These are phyloP conservation scores for Leptoteleia sp. DNA, from an alignment of 1,140 invertebrate species.

Conservation along the genomic window DNA sequence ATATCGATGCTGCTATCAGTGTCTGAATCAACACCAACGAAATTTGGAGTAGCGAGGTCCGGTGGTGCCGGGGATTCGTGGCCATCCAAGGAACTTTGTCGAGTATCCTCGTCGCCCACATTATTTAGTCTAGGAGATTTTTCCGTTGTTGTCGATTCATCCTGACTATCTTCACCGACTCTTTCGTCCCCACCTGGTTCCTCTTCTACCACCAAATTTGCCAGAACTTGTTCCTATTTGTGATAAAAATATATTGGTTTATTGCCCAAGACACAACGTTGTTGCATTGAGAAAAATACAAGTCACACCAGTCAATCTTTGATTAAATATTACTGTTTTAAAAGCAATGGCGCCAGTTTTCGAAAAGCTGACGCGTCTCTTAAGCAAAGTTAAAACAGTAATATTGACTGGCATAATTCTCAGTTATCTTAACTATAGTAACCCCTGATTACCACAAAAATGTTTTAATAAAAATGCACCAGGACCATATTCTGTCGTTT, in stretches of 20 bases:
- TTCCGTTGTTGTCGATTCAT: conserved; percentile 75
- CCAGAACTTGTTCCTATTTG: conserved; percentile 77
- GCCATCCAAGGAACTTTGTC: conserved; percentile 79
- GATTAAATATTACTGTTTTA: no score
- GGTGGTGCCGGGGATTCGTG: conserved; percentile 76
- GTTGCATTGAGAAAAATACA: no score
- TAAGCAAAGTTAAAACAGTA: no score
- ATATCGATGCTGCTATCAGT: conserved; percentile 82
- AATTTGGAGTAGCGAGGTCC: conserved; percentile 73
- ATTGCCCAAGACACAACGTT: no score
- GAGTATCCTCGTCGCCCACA: conserved; percentile 81
- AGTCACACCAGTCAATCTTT: no score
- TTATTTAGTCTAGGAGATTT: conserved; percentile 73
- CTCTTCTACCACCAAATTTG: conserved; percentile 78
- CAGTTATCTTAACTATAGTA: no score
- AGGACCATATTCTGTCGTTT: no score
- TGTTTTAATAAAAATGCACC: no score
- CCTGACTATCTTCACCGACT: conserved; percentile 78
- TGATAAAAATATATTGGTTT: not conserved
- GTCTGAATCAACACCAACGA: conserved; percentile 83
- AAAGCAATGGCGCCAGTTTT: no score
- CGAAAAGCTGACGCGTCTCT: no score
- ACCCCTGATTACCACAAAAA: no score
- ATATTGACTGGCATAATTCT: no score
- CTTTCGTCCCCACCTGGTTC: conserved; percentile 79